Percentiles rank a stretch among this genome's conserved stretches.
Conservation (phyloP, 2,797 vertebrate species). For the Trachops cirrhosus region DNA sequence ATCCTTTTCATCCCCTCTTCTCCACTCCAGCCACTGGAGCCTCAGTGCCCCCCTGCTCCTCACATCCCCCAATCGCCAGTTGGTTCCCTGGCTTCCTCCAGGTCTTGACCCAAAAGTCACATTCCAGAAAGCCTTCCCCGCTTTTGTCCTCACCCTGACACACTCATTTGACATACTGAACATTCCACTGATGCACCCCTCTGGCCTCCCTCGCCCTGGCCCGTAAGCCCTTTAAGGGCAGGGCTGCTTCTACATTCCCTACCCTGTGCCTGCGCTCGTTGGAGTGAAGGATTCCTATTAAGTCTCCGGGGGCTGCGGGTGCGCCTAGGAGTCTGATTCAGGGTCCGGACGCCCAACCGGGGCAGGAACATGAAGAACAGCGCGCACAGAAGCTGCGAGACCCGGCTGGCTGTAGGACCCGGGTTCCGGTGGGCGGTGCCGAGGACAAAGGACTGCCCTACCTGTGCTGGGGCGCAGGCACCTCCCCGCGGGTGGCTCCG, state of each 20-base stretch:
- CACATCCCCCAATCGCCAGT: background rate
- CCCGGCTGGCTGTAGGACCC: background rate
- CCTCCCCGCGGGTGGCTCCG: background rate
- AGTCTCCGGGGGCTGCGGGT: background rate
- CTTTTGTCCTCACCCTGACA: background rate
- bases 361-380: background rate
- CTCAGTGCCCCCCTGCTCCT: background rate
- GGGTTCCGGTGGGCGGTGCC: background rate
- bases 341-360: background rate
- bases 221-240: background rate
- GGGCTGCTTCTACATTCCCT: background rate
- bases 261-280: too few species aligned
- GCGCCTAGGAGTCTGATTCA: background rate
- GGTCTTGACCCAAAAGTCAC: background rate
- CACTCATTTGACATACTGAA: background rate
- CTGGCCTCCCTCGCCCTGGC: background rate
- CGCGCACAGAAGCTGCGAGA: background rate
- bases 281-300: background rate
- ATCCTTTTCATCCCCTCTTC: background rate
- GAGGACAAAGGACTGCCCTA: background rate
- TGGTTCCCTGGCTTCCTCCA: background rate
- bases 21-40: background rate
- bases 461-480: background rate
- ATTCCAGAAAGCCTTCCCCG: background rate
- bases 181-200: background rate